A percentile compares a stretch with the other conserved stretches of the same genome.
phyloP scores from a whole-genome alignment of 2,113 vertebrate genomes.

The Scophthalmus maximus region DNA sequence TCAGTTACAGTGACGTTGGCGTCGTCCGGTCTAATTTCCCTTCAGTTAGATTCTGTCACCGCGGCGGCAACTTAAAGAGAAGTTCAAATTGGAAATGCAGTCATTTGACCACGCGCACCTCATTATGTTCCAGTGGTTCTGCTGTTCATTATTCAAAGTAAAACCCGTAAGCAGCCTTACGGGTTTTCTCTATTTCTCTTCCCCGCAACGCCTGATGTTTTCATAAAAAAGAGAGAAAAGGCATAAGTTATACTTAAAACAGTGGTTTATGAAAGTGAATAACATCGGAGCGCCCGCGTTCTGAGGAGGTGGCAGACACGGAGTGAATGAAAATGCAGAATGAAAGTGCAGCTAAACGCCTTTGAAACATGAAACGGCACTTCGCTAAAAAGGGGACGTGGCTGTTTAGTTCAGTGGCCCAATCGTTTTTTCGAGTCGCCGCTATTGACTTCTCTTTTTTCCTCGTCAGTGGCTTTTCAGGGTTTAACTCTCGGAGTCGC shows the following conservation, averaged over 20 bases:
- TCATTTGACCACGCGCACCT: neutral
- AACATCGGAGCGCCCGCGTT: neutral
- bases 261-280: conserved; percentile 5
- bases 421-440: conserved; percentile 48
- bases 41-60: neutral
- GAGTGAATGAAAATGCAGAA: conserved; percentile 16
- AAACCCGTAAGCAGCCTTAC: no score
- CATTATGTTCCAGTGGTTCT: conserved; percentile 16
- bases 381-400: conserved; percentile 18
- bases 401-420: conserved; percentile 21
- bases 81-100: conserved; percentile 31
- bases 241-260: neutral
- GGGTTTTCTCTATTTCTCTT: no score
- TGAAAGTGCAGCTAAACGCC: conserved; percentile 4
- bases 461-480: conserved; percentile 55
- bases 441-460: conserved; percentile 58
- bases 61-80: neutral
- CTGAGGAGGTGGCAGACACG: neutral
- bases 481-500: conserved; percentile 71
- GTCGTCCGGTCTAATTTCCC: neutral
- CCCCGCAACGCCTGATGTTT: no score
- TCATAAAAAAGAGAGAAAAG: no score
- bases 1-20: neutral
- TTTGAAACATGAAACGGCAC: conserved; percentile 52
- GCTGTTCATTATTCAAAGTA: no score